These are phyloP conservation scores for Crotophaga sulcirostris DNA, from an alignment of 2,113 vertebrate species.

Conservation along the genomic window DNA sequence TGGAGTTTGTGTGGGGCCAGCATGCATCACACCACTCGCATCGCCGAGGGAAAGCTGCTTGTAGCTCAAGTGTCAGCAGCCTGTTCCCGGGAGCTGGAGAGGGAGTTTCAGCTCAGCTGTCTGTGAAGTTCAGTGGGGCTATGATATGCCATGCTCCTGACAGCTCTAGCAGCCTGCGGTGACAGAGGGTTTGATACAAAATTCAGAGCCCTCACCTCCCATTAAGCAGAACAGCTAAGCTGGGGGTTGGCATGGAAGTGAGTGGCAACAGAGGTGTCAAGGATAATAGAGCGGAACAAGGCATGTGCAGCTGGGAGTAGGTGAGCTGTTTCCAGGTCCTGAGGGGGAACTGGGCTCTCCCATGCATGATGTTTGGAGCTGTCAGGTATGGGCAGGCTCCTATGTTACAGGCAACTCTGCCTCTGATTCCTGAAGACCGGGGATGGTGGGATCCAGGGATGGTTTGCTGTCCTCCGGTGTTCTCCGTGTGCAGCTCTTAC, in stretches of 20 bases:
- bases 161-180: constrained; percentile 41
- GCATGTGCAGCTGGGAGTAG: background rate
- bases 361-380: background rate
- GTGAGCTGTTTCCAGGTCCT: constrained; percentile 12
- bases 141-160: constrained; percentile 33
- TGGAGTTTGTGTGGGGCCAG: background rate
- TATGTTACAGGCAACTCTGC: background rate
- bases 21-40: background rate
- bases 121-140: constrained; percentile 22
- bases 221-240: constrained; percentile 42
- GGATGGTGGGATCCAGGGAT: background rate
- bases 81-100: background rate
- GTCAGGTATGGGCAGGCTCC: background rate
- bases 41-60: accelerated
- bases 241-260: background rate
- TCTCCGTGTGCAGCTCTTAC: background rate
- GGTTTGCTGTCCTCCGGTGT: background rate
- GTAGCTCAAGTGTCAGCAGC: constrained; percentile 3
- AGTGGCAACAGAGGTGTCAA: constrained; percentile 36
- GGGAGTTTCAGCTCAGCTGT: constrained; percentile 37
- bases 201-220: constrained; percentile 55
- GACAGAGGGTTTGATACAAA: constrained; percentile 57
- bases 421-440: background rate
- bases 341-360: background rate
- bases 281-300: constrained; percentile 41